Evolutionary conservation across 1,140 invertebrate species (phyloP).

Genomic region (Drosophila baimaii): DNA sequence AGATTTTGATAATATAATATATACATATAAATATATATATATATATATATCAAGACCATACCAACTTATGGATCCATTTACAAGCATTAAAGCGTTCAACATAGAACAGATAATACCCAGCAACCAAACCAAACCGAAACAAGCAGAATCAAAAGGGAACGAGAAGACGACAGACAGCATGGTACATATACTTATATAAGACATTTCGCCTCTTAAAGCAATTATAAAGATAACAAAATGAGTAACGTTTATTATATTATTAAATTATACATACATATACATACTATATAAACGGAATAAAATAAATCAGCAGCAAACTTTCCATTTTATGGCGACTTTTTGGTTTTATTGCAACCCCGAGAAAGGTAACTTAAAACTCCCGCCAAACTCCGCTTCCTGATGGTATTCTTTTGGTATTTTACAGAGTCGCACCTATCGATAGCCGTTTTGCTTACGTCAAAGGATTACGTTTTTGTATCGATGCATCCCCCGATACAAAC

Average conservation of each 20-base stretch:
- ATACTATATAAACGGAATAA: slow-evolving; percentile 75
- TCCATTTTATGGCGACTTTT: slow-evolving; percentile 37
- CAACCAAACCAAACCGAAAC: slow-evolving; percentile 5
- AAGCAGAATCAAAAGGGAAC: slow-evolving; percentile 54
- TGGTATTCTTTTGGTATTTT: slow-evolving; percentile 5
- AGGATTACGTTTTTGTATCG: no score
- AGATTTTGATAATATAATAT: slow-evolving; percentile 49
- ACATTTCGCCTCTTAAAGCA: slow-evolving; percentile 83
- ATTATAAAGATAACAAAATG: slow-evolving; percentile 82
- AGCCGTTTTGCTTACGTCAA: no score
- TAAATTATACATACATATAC: slow-evolving; percentile 76
- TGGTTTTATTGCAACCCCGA: background rate
- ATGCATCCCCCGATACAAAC: no score
- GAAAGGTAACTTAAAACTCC: background rate
- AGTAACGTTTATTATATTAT: slow-evolving; percentile 67
- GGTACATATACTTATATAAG: slow-evolving; percentile 68
- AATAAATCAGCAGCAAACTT: slow-evolving; percentile 59
- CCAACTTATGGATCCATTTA: slow-evolving; percentile 41
- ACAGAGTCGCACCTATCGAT: background rate
- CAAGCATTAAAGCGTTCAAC: slow-evolving; percentile 35
- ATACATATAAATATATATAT: slow-evolving; percentile 4
- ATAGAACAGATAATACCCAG: slow-evolving; percentile 24
- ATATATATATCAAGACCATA: slow-evolving; percentile 37
- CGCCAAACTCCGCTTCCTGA: background rate
- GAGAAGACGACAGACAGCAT: slow-evolving; percentile 30